phyloP scores from a whole-genome alignment of 2,797 vertebrate species.

The Hoplostethus atlanticus region DNA sequence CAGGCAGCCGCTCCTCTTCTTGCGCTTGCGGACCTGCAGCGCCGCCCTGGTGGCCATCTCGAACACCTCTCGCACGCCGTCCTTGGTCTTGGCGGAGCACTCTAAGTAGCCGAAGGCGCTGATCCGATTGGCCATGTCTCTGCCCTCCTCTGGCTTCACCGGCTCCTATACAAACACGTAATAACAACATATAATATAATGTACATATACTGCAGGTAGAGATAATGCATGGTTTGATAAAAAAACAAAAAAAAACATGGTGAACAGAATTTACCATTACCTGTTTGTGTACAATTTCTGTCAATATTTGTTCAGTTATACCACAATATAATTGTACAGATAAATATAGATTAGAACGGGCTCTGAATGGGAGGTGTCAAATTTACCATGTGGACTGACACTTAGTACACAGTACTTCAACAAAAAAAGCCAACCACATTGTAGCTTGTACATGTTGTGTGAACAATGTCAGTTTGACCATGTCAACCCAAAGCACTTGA shows the following conservation, averaged over 20 bases:
- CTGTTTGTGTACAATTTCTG: no score
- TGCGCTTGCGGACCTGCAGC: conserved; percentile 95
- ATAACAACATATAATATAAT: background rate
- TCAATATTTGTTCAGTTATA: no score
- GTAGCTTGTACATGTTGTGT: background rate
- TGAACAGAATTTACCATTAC: no score
- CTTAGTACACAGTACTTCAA: background rate
- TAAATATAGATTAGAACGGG: no score
- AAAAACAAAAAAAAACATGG: no score
- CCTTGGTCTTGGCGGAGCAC: conserved; percentile 98
- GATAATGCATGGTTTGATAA: conserved; percentile 7
- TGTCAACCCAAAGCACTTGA: conserved; percentile 39
- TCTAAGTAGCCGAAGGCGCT: conserved; percentile 96
- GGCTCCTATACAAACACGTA: conserved; percentile 86
- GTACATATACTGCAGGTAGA: no score
- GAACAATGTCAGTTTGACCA: conserved; percentile 8
- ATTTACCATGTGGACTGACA: background rate
- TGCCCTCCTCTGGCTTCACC: conserved; percentile 93
- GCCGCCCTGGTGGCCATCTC: conserved; percentile 98
- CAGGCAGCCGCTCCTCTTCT: conserved; percentile 89
- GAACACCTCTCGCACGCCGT: conserved; percentile 96
- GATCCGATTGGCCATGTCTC: conserved; percentile 95
- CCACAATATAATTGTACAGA: no score
- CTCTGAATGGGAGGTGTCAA: background rate
- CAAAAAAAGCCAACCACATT: background rate